Conservation (phyloP, 1,140 invertebrate species). For the Conus betulinus region DNA sequence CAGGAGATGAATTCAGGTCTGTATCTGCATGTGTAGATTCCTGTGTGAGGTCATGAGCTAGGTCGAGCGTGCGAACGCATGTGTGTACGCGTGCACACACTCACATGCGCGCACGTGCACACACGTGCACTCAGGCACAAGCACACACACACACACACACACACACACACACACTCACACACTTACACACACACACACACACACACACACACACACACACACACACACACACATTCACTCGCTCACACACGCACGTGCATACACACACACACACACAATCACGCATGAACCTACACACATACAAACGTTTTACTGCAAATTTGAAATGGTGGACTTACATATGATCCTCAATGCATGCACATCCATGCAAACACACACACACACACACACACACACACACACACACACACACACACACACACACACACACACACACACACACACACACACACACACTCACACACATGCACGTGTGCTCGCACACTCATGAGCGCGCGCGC, state of each 20-base stretch:
- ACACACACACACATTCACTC: not conserved
- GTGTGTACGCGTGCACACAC: not conserved
- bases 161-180: slow-evolving; percentile 18
- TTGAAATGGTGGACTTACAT: not conserved
- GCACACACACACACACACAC: not conserved
- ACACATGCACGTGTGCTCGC: too few relatives aligned
- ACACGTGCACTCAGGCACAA: not conserved
- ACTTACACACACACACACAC: slow-evolving; percentile 12
- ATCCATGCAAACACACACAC: not conserved
- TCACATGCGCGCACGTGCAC: not conserved
- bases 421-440: too few relatives aligned
- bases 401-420: too few relatives aligned
- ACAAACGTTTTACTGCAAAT: not conserved
- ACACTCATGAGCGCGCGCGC: too few relatives aligned
- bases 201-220: not conserved
- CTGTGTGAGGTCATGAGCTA: not conserved
- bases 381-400: too few relatives aligned
- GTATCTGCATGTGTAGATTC: too few relatives aligned
- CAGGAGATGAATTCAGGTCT: too few relatives aligned
- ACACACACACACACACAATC: too few relatives aligned
- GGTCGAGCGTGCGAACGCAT: not conserved
- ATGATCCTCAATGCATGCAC: not conserved
- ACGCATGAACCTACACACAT: too few relatives aligned
- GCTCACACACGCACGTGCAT: not conserved
- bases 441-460: too few relatives aligned